phyloP scores from a whole-genome alignment of 2,888 invertebrate genomes.

The Adelognathus sp. region DNA sequence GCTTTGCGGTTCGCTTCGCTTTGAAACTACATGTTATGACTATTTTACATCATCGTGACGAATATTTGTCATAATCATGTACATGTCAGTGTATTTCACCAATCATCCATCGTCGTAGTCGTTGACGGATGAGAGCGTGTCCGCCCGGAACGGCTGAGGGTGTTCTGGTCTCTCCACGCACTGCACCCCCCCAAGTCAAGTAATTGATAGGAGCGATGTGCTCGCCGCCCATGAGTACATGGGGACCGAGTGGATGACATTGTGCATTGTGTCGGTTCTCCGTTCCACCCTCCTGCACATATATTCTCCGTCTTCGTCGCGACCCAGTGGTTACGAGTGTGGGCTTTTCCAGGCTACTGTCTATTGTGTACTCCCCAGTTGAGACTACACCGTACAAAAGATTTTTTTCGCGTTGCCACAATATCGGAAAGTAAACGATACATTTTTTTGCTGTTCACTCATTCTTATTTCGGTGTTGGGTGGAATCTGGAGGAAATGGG shows the following conservation, averaged over 20 bases:
- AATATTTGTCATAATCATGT: not conserved
- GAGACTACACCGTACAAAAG: not conserved
- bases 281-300: slow-evolving; percentile 34
- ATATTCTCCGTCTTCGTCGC: slow-evolving; percentile 42
- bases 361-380: slow-evolving; percentile 10
- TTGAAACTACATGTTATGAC: not conserved
- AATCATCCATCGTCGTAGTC: slow-evolving; percentile 17
- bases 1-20: not conserved
- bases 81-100: slow-evolving; percentile 24
- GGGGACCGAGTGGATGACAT: slow-evolving; percentile 51
- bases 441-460: not conserved
- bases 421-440: not conserved
- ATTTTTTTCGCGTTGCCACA: not conserved
- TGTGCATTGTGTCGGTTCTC: slow-evolving; percentile 48
- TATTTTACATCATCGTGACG: not conserved
- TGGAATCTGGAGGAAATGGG: not conserved
- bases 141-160: slow-evolving; percentile 18
- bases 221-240: slow-evolving; percentile 35
- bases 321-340: slow-evolving; percentile 22
- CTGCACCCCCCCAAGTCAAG: slow-evolving; percentile 25
- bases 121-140: slow-evolving; percentile 27
- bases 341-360: slow-evolving; percentile 34
- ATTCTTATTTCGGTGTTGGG: not conserved
- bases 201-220: slow-evolving; percentile 58
- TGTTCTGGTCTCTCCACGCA: not conserved